phyloP scores from a whole-genome alignment of 2,888 invertebrate genomes.

The Eristalinus aeneus region DNA sequence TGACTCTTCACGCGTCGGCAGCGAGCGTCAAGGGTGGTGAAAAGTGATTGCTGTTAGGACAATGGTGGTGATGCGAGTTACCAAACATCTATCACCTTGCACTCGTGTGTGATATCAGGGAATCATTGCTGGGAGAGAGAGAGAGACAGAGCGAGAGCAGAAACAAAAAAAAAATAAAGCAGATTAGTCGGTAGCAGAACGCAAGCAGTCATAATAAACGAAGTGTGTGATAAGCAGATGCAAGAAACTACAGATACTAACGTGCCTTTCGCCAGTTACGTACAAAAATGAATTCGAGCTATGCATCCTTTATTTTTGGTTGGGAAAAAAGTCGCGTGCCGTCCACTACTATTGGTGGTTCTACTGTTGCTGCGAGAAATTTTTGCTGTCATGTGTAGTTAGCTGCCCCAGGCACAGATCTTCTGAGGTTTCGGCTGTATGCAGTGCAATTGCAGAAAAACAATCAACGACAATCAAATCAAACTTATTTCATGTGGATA shows the following conservation, averaged over 20 bases:
- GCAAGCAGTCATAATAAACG: constrained; percentile 41
- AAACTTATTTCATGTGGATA: constrained; percentile 62
- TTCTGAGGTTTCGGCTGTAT: constrained; percentile 48
- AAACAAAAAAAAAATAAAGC: constrained; percentile 38
- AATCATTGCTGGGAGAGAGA: constrained; percentile 13
- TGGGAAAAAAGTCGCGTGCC: neutral
- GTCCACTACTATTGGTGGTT: constrained; percentile 29
- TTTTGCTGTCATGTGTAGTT: constrained; percentile 47
- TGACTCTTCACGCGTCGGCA: constrained; percentile 50
- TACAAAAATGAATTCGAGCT: constrained; percentile 51
- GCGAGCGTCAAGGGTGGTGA: constrained; percentile 32
- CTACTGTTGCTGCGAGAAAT: constrained; percentile 36
- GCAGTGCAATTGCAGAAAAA: constrained; percentile 11
- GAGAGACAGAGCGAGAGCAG: neutral
- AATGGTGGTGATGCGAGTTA: constrained; percentile 43
- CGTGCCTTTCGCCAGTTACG: constrained; percentile 55
- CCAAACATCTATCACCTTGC: neutral
- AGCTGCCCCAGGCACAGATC: constrained; percentile 46
- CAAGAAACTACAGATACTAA: constrained; percentile 33
- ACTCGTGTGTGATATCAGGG: constrained; percentile 6
- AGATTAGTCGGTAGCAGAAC: constrained; percentile 69
- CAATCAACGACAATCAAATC: neutral
- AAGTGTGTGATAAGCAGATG: constrained; percentile 43
- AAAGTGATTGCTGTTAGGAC: constrained; percentile 58
- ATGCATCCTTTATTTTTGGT: constrained; percentile 24